Percentiles rank a stretch among this genome's conserved stretches.
Conservation (phyloP, 2,888 invertebrate genomes). For the Pomacea canaliculata region DNA sequence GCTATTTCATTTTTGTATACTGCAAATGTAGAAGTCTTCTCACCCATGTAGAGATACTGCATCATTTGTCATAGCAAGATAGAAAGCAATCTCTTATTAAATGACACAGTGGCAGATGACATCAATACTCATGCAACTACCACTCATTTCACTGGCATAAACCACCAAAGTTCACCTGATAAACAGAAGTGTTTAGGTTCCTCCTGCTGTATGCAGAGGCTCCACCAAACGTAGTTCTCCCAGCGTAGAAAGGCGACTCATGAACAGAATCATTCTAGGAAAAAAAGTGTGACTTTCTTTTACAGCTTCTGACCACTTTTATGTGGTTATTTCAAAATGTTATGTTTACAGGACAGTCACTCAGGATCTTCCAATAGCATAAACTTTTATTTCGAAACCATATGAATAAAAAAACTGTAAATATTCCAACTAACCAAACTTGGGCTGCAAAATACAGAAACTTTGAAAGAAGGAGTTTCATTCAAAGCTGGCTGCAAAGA, state of each 20-base stretch:
- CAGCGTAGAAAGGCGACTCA: conserved; percentile 61
- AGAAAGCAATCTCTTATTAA: no score
- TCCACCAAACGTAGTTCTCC: conserved; percentile 67
- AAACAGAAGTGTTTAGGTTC: conserved; percentile 43
- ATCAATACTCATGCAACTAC: no score
- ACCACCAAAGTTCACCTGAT: conserved; percentile 43
- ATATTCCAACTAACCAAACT: conserved; percentile 39
- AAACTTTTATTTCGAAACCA: no score
- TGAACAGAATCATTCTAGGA: conserved; percentile 33
- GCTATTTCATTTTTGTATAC: no score
- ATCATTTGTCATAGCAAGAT: no score
- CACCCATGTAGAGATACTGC: no score
- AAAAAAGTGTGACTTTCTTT: not conserved
- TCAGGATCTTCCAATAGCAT: no score
- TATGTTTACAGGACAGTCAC: no score
- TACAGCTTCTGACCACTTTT: not conserved
- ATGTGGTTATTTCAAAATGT: not conserved
- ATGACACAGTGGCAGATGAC: no score
- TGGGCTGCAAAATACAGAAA: conserved; percentile 58
- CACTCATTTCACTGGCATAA: not conserved
- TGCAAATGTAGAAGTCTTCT: no score
- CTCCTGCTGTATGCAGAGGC: conserved; percentile 53
- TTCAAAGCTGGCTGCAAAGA: conserved; percentile 32
- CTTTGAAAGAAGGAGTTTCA: conserved; percentile 56
- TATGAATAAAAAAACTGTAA: not conserved